Evolutionary conservation across 2,888 invertebrate genomes (phyloP).

Genomic region (Bellardia pandia): DNA sequence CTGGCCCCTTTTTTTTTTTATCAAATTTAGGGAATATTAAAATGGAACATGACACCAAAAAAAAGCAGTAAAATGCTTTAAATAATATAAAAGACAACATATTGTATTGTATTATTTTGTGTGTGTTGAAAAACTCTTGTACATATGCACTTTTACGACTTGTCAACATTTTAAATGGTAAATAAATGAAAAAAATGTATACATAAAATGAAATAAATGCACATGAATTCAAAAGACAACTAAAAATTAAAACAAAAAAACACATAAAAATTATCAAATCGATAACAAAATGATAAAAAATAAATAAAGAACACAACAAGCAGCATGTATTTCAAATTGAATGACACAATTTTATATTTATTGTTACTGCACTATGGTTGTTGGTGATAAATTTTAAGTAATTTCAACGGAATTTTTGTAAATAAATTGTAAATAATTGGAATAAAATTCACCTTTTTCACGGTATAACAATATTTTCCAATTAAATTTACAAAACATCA

Average conservation of each 20-base stretch:
- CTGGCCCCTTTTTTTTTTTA: background rate
- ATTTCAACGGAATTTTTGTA: too few species aligned
- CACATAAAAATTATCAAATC: background rate
- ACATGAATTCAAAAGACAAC: constrained; percentile 1
- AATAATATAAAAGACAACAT: background rate
- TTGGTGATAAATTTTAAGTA: too few species aligned
- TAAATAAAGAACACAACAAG: background rate
- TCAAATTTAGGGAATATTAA: constrained; percentile 26
- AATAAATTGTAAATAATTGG: too few species aligned
- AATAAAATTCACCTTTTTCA: too few species aligned
- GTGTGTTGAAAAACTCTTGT: background rate
- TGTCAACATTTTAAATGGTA: constrained; percentile 2
- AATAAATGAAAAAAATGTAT: background rate
- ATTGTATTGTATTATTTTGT: background rate
- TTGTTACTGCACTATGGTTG: too few species aligned
- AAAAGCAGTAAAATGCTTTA: background rate
- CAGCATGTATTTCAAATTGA: constrained; percentile 8
- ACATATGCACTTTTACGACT: constrained; percentile 18
- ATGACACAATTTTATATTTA: background rate
- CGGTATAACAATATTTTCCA: too few species aligned
- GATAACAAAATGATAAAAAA: constrained; percentile 17
- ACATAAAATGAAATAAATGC: constrained; percentile 3
- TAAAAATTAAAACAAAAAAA: background rate
- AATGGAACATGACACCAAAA: constrained; percentile 49
- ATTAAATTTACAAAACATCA: too few species aligned